Evolutionary conservation across 2,888 invertebrate species (phyloP), one percentile per base, ranked within the genome.

Genomic region (Epsilonema sp.): DNA sequence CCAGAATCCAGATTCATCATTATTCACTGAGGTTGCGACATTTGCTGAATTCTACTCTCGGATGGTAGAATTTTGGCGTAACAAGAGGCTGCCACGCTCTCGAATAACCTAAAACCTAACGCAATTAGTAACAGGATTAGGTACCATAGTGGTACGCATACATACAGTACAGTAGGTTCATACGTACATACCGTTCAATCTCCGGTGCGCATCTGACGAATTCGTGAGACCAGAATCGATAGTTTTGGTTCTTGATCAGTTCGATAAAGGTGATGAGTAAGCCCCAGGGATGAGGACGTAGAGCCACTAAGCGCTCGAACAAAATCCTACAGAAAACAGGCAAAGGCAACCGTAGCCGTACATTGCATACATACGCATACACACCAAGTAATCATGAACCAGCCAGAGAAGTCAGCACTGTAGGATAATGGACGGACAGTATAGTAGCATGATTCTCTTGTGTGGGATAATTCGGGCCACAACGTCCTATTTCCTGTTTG

Each of bases 191-290:
- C 87, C 92, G 92, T 72, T 92, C 90, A 60, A 99, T 94, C 72
- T 99, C 97, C 1, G 94, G 90, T 21, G 97, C 94, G 69, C 97
- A 99, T 64, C 90, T 89, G 1, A 97, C 94, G 71, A 99, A 99
- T 63, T 97, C 92, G 64, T 97, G 94, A 54, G 80, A 79, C 94
- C 97, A 97, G 71, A 99, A 97, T 68, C 90, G 89, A 73, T 92
- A 97, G 23, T 80, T 78, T 4, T 89, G 90, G 72, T 97, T 97
- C 68, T 94, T 92, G 62, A 99, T 94, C 51, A 99, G 76, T 67
- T 99, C 97, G 55, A 94, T 94, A 70, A 97, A 97, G 0, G 97
- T 99, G 55, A 97, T 90, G 36, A 97, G 74, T 41, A 99, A 73
- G 16, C 97, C 97, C 97, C 97, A 99, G 0, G 97, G 97, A 70